A percentile compares a stretch with the other conserved stretches of the same genome.
These are phyloP conservation scores for Suricata suricatta DNA, from an alignment of 2,113 vertebrate genomes.

Conservation along the genomic window DNA sequence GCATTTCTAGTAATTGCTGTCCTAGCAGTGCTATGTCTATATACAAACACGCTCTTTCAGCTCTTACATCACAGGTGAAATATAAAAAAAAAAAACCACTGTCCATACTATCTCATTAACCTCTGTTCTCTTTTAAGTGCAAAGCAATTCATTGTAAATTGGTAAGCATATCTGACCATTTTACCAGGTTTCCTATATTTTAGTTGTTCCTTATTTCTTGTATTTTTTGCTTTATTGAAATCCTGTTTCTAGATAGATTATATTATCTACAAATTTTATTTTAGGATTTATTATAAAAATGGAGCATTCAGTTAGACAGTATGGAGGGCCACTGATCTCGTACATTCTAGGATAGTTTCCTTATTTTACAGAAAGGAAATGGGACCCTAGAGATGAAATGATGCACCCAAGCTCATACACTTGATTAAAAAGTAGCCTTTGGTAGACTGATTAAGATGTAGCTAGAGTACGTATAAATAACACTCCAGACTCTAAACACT, in stretches of 20 bases:
- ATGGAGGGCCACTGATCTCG: not conserved
- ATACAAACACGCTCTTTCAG: not conserved
- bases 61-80: not conserved
- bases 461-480: not conserved
- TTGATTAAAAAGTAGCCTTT: not conserved
- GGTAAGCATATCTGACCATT: not conserved
- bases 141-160: not conserved
- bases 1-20: not conserved
- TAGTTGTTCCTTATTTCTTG: not conserved
- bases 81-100: not conserved
- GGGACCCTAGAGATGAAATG: not conserved
- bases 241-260: conserved; percentile 2
- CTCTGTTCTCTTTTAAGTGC: not conserved
- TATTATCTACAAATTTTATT: not conserved
- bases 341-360: not conserved
- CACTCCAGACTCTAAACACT: not conserved
- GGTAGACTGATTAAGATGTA: not conserved
- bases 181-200: not conserved
- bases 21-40: not conserved
- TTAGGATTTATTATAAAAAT: conserved; percentile 39
- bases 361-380: not conserved
- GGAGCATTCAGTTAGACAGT: not conserved
- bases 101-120: not conserved
- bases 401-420: not conserved
- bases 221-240: conserved; percentile 21